Base-by-base conservation (phyloP, 2,113 vertebrate species). In the Psilopogon haemacephalus region DNA sequence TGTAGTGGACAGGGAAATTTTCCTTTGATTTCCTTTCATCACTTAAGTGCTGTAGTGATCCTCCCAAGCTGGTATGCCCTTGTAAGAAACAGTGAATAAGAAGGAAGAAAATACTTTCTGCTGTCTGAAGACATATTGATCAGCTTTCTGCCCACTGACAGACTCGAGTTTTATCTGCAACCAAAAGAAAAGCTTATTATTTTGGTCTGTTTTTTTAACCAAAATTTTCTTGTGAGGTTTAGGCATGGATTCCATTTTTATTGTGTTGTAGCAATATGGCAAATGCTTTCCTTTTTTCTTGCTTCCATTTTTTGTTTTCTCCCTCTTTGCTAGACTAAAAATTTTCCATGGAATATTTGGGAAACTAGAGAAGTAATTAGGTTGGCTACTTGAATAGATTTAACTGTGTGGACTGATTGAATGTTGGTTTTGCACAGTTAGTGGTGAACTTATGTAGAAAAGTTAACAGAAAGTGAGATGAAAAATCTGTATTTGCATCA, bases 11-110 rank as follows among this genome's bases (percentile, higher is more conserved):
- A 19, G 20, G 48, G 60, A 54, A 32, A 87, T 87, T 84, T 73
- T 46, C 71, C 44, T 56, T 68, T 90, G 24, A 14, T 89, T 95
- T 94, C 91, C 71, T 87, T 78, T 90, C 56, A 71, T 88, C 28
- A 6, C 32, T 94, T 94, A 55, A n/a, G 69, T 38, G 33, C 60
- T 56, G 15, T 56, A 30, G 42, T 20, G 70, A 82, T 91, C 86
- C 30, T 42, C 12, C 30, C 2, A 62, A 88, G 56, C 50, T 72
- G 69, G 63, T 84, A 56, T 24, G 64, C 91, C 38, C 15, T 19
- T 32, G 24, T 68, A 80, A 60, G 62, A n/a, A 64, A 83, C 94
- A 78, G 28, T 33, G n/a, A 91, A 26, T 62, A 58, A 4, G 16
- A 80, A 91, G 40, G 87, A 77, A 93, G 38, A 70, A 80, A 73